A percentile compares a stretch with the other conserved stretches of the same genome.
Conservation (phyloP, 2,113 vertebrate species). For the Puntigrus tetrazona region DNA sequence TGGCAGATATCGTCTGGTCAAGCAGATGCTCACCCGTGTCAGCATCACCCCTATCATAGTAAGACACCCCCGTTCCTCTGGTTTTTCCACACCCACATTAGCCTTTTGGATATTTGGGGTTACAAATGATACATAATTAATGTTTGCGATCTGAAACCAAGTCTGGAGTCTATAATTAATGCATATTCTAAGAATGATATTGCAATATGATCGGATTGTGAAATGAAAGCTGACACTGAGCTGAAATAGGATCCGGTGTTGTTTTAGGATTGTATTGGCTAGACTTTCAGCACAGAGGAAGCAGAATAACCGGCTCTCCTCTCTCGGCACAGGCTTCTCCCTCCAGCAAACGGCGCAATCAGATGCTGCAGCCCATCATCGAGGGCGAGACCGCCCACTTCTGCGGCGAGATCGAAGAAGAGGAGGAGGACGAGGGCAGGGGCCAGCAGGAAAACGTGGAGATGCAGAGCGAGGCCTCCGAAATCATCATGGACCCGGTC, state of each 20-base stretch:
- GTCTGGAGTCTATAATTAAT: not conserved
- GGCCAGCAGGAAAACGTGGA: slow-evolving; percentile 49
- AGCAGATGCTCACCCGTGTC: slow-evolving; percentile 96
- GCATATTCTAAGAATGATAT: not conserved
- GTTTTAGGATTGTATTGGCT: not conserved
- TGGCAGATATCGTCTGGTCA: slow-evolving; percentile 94
- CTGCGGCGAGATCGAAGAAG: slow-evolving; percentile 93
- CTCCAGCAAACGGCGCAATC: slow-evolving; percentile 89
- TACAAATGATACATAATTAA: slow-evolving; percentile 10
- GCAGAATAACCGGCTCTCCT: not conserved
- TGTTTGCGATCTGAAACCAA: slow-evolving; percentile 21
- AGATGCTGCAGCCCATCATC: slow-evolving; percentile 95
- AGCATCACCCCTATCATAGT: slow-evolving; percentile 93
- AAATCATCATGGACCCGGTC: slow-evolving; percentile 83
- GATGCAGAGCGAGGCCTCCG: slow-evolving; percentile 70
- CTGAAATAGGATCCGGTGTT: not conserved
- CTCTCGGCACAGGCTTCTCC: slow-evolving; percentile 83
- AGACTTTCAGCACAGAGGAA: not conserved
- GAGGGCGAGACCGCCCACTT: slow-evolving; percentile 97
- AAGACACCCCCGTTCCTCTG: slow-evolving; percentile 68
- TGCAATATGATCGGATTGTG: not conserved
- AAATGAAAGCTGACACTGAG: slow-evolving; percentile 1
- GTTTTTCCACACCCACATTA: not conserved
- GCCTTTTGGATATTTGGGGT: not conserved
- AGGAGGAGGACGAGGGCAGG: slow-evolving; percentile 68